phyloP scores from a whole-genome alignment of 2,113 vertebrate species.

The Cariama cristata region DNA sequence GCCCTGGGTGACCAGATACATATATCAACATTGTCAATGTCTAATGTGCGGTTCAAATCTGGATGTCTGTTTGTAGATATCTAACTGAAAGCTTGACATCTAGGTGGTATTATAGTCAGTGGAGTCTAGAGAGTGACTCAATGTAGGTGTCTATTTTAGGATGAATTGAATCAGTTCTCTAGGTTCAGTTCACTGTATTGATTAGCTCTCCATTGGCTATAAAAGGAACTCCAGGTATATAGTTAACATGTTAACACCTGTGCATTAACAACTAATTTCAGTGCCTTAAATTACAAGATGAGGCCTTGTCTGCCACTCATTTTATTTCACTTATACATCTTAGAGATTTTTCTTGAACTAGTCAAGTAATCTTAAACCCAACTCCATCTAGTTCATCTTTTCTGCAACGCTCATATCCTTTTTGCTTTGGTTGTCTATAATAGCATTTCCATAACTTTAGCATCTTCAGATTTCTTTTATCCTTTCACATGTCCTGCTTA shows the following conservation, averaged over 20 bases:
- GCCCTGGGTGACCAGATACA: not conserved
- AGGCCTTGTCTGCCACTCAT: not conserved
- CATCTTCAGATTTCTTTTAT: not conserved
- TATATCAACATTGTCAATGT: not conserved
- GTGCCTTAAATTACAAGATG: not conserved
- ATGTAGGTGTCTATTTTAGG: not conserved
- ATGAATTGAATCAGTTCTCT: not conserved
- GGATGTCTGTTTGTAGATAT: not conserved
- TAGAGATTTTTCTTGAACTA: not conserved
- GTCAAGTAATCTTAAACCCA: not conserved
- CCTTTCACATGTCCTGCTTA: not conserved
- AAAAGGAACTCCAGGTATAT: not conserved
- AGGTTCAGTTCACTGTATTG: not conserved
- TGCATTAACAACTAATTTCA: not conserved
- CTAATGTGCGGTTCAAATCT: not conserved
- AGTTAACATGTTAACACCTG: not conserved
- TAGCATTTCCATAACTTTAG: not conserved
- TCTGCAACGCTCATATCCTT: not conserved
- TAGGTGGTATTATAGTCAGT: not conserved
- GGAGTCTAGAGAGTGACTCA: not conserved
- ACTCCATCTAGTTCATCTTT: not conserved
- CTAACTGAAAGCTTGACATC: not conserved
- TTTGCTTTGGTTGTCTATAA: not conserved
- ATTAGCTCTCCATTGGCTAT: not conserved
- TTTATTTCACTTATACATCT: not conserved